These are phyloP conservation scores for Brachionus asplanchnoidis DNA, from an alignment of 1,140 invertebrate genomes.

Conservation along the genomic window DNA sequence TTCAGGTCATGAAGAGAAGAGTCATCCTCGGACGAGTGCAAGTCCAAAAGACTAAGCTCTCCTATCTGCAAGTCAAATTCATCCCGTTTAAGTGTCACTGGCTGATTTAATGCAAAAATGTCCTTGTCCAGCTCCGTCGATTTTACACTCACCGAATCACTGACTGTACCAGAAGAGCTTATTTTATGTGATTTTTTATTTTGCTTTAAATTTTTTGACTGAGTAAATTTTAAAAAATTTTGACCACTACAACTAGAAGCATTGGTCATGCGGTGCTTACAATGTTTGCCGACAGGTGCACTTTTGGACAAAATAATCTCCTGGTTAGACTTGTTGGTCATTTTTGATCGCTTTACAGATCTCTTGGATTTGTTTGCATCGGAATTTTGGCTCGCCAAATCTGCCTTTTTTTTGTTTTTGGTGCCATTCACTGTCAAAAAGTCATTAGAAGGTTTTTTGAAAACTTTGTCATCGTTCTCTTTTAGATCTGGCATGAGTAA, in stretches of 20 bases:
- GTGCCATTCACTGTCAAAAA: background rate
- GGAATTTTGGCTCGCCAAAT: background rate
- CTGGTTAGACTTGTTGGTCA: background rate
- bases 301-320: background rate
- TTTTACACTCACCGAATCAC: background rate
- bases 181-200: background rate
- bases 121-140: background rate
- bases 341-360: background rate
- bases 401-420: background rate
- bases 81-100: background rate
- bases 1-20: background rate
- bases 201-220: background rate
- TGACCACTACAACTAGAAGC: background rate
- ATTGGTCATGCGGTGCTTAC: background rate
- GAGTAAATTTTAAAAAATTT: background rate
- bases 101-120: background rate
- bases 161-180: background rate
- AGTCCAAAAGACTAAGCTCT: conserved; percentile 23
- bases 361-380: background rate
- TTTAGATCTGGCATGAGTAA: background rate
- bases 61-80: conserved; percentile 28
- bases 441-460: conserved; percentile 13
- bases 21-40: conserved; percentile 33
- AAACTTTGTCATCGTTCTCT: background rate
- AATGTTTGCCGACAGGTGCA: background rate